Evolutionary conservation across 2,797 vertebrate genomes (phyloP).

Genomic region (Bradypus variegatus): DNA sequence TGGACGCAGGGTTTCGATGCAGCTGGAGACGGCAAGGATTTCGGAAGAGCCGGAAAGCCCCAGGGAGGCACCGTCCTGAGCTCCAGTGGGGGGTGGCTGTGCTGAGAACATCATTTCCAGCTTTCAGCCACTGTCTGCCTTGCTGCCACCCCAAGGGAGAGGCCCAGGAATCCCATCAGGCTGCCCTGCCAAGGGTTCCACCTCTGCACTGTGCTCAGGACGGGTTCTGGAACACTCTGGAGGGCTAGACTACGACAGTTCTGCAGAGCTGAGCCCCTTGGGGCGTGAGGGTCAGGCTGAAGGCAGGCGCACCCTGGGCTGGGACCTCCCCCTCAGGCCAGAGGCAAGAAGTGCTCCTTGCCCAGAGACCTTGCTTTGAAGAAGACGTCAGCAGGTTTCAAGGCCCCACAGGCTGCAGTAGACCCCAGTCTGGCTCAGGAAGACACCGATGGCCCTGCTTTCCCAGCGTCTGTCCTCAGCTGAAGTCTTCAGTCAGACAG

Average conservation of each 20-base stretch:
- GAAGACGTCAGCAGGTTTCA: neutral
- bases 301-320: neutral
- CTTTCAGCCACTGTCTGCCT: neutral
- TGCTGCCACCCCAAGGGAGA: neutral
- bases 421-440: neutral
- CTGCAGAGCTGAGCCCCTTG: neutral
- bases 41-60: neutral
- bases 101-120: neutral
- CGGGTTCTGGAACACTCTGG: neutral
- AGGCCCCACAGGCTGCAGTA: neutral
- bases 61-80: neutral
- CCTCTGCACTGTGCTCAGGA: neutral
- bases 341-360: neutral
- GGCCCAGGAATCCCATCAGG: neutral
- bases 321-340: neutral
- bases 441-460: neutral
- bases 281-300: neutral
- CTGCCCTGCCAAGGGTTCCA: neutral
- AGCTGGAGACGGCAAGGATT: neutral
- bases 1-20: neutral
- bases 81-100: accelerated
- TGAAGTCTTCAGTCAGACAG: neutral
- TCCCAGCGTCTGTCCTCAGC: neutral
- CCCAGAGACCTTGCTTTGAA: neutral
- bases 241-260: neutral